These are phyloP conservation scores for Sminthurides bifidus DNA, from an alignment of 1,140 invertebrate species.

Conservation along the genomic window DNA sequence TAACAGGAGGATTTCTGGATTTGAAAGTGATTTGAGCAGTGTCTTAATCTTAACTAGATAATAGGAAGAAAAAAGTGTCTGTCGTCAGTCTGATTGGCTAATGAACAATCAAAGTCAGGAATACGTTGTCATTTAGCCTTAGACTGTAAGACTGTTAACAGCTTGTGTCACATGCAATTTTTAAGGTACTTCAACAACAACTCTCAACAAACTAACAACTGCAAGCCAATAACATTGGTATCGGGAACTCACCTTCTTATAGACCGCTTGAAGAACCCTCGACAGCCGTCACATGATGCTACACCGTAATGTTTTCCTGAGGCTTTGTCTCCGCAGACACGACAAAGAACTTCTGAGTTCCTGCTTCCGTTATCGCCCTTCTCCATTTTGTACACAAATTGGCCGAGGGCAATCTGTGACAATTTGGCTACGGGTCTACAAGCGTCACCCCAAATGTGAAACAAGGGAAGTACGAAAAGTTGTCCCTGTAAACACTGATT, in stretches of 20 bases:
- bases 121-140: too few relatives aligned
- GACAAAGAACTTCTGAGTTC: slow-evolving; percentile 18
- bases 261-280: slow-evolving; percentile 84
- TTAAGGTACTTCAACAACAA: too few relatives aligned
- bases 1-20: slow-evolving; percentile 38
- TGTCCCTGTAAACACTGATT: too few relatives aligned
- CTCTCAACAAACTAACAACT: not conserved
- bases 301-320: slow-evolving; percentile 88
- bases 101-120: too few relatives aligned
- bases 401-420: not conserved
- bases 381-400: slow-evolving; percentile 10
- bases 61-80: too few relatives aligned
- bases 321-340: slow-evolving; percentile 39
- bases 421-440: not conserved
- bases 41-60: too few relatives aligned
- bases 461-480: too few relatives aligned
- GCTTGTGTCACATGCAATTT: too few relatives aligned
- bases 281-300: slow-evolving; percentile 76
- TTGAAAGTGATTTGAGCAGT: too few relatives aligned
- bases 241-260: slow-evolving; percentile 53
- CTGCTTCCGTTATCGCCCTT: slow-evolving; percentile 6
- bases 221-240: slow-evolving; percentile 12
- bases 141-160: too few relatives aligned
- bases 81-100: too few relatives aligned
- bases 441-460: too few relatives aligned